Percentiles rank a stretch among this genome's conserved stretches.
Evolutionary conservation across 2,888 invertebrate species (phyloP).

Genomic region (Phania funesta): DNA sequence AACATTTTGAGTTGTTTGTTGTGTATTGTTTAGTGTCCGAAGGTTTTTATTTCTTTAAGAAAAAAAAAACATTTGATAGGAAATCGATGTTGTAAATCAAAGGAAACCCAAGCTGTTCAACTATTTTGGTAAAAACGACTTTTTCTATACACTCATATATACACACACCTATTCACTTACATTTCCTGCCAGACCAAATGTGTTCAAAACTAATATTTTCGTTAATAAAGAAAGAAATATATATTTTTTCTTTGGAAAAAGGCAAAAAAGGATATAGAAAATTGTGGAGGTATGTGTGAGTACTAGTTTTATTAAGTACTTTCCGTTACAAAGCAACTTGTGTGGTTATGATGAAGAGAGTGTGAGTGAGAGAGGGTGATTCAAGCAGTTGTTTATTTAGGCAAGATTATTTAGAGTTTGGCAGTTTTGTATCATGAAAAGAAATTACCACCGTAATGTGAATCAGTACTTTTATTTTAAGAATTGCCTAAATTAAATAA

Average conservation of each 20-base stretch:
- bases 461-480: too few species aligned
- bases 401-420: too few species aligned
- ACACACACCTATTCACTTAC: conserved; percentile 42
- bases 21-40: conserved; percentile 51
- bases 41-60: conserved; percentile 38
- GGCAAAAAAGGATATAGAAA: not conserved
- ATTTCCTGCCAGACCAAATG: conserved; percentile 32
- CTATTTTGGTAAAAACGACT: not conserved
- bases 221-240: not conserved
- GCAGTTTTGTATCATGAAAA: too few species aligned
- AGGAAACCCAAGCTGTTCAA: conserved; percentile 47
- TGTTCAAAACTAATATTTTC: conserved; percentile 27
- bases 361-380: not conserved
- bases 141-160: not conserved
- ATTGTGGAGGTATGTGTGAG: not conserved
- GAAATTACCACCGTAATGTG: too few species aligned
- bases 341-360: not conserved
- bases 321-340: conserved; percentile 17
- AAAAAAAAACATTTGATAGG: conserved; percentile 60
- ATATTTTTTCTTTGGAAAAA: not conserved
- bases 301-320: conserved; percentile 32
- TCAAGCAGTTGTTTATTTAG: too few species aligned
- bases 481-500: too few species aligned
- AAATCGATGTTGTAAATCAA: conserved; percentile 71
- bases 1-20: conserved; percentile 50